Percentiles rank a stretch among this genome's conserved stretches.
phyloP scores from a whole-genome alignment of 2,797 vertebrate genomes.

The Argyrosomus regius region DNA sequence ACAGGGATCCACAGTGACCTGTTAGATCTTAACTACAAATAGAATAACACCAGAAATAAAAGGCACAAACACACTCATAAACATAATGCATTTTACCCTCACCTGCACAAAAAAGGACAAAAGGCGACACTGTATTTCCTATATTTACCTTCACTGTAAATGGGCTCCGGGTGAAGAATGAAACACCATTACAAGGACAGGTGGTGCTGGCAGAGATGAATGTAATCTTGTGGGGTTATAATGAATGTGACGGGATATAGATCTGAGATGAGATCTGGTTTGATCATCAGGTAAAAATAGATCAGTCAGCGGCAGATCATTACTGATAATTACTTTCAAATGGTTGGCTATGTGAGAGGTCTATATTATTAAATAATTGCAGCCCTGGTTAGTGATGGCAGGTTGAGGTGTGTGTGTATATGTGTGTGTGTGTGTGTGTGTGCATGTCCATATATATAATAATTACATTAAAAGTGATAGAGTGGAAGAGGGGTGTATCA shows the following conservation, averaged over 20 bases:
- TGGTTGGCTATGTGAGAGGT: conserved; percentile 61
- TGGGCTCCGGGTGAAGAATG: conserved; percentile 62
- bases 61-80: neutral
- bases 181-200: conserved; percentile 62
- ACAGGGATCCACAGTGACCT: neutral
- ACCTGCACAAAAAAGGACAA: conserved; percentile 3
- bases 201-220: conserved; percentile 79
- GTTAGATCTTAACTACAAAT: neutral
- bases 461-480: conserved; percentile 52
- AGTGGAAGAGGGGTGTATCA: conserved; percentile 26
- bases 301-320: conserved; percentile 82
- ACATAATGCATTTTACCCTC: neutral
- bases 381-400: conserved; percentile 51
- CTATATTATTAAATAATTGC: conserved; percentile 75
- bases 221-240: conserved; percentile 72
- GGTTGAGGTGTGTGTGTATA: conserved; percentile 19
- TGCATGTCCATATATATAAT: conserved; percentile 46
- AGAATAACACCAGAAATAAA: neutral
- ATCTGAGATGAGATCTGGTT: conserved; percentile 82
- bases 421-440: conserved; percentile 38
- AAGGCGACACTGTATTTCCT: conserved; percentile 6
- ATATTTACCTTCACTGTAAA: conserved; percentile 62
- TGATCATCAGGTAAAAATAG: conserved; percentile 88
- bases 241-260: conserved; percentile 86
- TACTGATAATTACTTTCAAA: conserved; percentile 85